Base-by-base conservation (phyloP, 2,797 vertebrate genomes). In the Trachops cirrhosus region DNA sequence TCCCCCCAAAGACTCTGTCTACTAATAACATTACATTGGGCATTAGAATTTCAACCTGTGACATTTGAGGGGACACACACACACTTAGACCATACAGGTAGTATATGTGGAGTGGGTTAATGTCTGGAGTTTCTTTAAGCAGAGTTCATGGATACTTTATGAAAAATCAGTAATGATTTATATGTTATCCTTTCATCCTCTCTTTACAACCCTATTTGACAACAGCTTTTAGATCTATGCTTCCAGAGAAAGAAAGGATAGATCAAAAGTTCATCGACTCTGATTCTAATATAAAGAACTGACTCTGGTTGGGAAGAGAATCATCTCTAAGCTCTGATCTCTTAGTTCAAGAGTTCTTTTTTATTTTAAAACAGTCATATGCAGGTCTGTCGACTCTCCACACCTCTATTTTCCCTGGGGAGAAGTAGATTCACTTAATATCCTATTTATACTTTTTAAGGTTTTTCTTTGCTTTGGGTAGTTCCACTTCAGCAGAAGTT, bases 191-290 rank as follows among this genome's bases (percentile, higher is more conserved):
- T 94, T 95, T 97, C 64, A 92, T 95, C 87, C 29, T 94, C 22
- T 93, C 87, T 91, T 89, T 67, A 87, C 6, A 64, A 89, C 75
- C 67, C 57, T 92, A 34, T 97, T 96, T 94, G 93, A 94, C 93
- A 96, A 94, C 44, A 94, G 77, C 68, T 48, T 95, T 97, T 85
- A 87, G 94, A 95, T 97, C 84, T 94, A n/a, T 52, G 86, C 68
- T 87, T 96, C 73, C 39, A 95, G 73, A 89, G 94, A 94, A 94
- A 93, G 84, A 95, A 91, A 95, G 77, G 70, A 67, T 44, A 92
- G 93, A 94, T 96, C 90, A 96, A 97, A 96, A 97, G 92, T 93
- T 95, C 94, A 91, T 93, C 82, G 86, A n/a, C 54, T 92, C 87
- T 97, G 96, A 94, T 96, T 96, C 41, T 89, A 59, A 48, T 85